Evolutionary conservation across 2,888 invertebrate genomes (phyloP), one percentile per base, ranked within the genome.

Genomic region (Volucella bombylans): DNA sequence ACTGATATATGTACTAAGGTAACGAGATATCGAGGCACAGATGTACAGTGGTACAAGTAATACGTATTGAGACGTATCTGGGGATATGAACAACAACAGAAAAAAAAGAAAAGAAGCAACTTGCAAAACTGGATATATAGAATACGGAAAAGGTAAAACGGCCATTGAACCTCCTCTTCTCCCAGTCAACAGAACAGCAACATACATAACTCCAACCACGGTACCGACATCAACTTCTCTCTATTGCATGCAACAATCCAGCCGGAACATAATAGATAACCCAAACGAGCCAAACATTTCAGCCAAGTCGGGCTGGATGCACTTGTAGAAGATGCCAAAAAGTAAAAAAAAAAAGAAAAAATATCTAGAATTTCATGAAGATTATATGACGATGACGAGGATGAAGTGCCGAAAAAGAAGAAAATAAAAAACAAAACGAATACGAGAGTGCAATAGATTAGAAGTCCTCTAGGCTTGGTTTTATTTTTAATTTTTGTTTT

Each of bases 201-300:
- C 15, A 68, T 41, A 72, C 73, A 69, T 78, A 79, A 69, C 52
- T 64, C 69, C 62, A 59, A 74, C 52, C 59, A 69, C 65, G 52
- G 52, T 11, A 31, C 31, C 69, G 80, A 74, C 83, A 83, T 83
- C 83, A 65, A 59, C 69, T 83, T 83, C 74, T 80, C 6, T 31
- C 69, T 80, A 76, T 80, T 76, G 83, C 74, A 83, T 83, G 83
- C 83, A 83, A 83, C 83, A 83, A 83, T 80, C 80, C 83, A 83
- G 80, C 74, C 74, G 71, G 59, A 83, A 83, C 83, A 76, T 76
- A 79, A 80, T 80, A 76, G 79, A 80, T 80, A 83, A 76, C 74
- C 83, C 45, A 74, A 80, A 80, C 47, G 69, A 71, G 69, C 15
- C 61, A 31, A 31, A 31, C 31, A 31, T 31, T 43, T 54, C 47